phyloP scores from a whole-genome alignment of 2,888 invertebrate species.

The Andrena bicolor region DNA sequence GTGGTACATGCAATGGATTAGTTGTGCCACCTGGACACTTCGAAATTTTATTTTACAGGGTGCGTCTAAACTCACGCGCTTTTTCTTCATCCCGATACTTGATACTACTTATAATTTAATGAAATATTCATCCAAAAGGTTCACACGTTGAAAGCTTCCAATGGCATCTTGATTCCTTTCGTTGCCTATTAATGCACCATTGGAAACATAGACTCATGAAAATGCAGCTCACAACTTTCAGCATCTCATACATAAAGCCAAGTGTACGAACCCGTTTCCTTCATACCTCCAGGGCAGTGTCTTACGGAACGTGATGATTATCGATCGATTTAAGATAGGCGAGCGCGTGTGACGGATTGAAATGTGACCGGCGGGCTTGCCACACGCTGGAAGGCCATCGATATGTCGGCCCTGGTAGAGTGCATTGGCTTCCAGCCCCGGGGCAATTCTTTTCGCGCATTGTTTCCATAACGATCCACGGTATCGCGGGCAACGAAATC shows the following conservation, averaged over 20 bases:
- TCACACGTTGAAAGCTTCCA: no score
- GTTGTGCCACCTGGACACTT: no score
- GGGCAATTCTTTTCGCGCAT: conserved; percentile 25
- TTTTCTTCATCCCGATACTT: no score
- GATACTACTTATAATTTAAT: no score
- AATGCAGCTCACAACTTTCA: no score
- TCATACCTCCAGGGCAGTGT: not conserved
- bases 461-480: conserved; percentile 28
- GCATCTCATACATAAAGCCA: not conserved
- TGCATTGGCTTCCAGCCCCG: not conserved
- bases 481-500: conserved; percentile 48
- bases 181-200: no score
- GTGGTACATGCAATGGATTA: no score
- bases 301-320: conserved; percentile 2
- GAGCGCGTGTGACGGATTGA: not conserved
- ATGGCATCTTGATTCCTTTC: no score
- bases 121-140: no score
- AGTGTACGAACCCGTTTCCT: not conserved
- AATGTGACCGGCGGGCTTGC: conserved; percentile 1
- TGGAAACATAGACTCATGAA: no score
- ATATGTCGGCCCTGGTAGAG: conserved; percentile 28
- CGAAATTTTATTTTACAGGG: no score
- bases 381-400: not conserved
- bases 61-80: no score
- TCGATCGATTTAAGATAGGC: conserved; percentile 12